Evolutionary conservation across 2,113 vertebrate species (phyloP).

Genomic region (Caranx melampygus): DNA sequence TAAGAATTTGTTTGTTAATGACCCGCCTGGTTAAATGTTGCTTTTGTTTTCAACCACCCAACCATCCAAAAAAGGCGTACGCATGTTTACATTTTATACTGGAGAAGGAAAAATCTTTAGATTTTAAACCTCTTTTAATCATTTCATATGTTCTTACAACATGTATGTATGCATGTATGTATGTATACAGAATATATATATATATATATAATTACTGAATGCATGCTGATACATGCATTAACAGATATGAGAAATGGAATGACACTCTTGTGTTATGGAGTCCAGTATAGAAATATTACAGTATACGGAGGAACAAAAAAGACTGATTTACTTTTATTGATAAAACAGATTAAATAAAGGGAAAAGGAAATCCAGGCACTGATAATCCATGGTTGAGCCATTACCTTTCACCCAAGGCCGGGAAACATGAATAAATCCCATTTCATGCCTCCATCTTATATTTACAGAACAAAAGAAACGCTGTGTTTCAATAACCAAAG

Average conservation of each 20-base stretch:
- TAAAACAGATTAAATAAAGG: constrained; percentile 1
- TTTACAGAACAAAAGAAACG: constrained; percentile 71
- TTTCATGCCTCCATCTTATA: constrained; percentile 69
- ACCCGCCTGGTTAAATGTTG: constrained; percentile 9
- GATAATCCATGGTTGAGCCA: constrained; percentile 44
- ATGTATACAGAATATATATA: too few species aligned
- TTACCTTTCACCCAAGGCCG: constrained; percentile 53
- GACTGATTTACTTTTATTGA: not conserved
- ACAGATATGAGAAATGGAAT: not conserved
- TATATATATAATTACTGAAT: not conserved
- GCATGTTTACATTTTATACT: not conserved
- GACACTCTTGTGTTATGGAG: not conserved
- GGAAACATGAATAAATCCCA: constrained; percentile 62
- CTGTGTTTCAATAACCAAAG: constrained; percentile 74
- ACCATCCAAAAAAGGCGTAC: not conserved
- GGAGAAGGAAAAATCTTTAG: not conserved
- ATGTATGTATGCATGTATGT: too few species aligned
- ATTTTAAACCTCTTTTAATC: not conserved
- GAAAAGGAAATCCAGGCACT: constrained; percentile 9
- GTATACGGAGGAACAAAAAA: not conserved
- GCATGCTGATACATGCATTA: not conserved
- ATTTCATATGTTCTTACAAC: not conserved
- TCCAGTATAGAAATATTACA: not conserved
- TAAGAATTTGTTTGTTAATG: not conserved
- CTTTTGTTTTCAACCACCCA: not conserved